These are phyloP conservation scores for Pseudomyrmex concolor DNA, from an alignment of 1,140 invertebrate species.

Conservation along the genomic window DNA sequence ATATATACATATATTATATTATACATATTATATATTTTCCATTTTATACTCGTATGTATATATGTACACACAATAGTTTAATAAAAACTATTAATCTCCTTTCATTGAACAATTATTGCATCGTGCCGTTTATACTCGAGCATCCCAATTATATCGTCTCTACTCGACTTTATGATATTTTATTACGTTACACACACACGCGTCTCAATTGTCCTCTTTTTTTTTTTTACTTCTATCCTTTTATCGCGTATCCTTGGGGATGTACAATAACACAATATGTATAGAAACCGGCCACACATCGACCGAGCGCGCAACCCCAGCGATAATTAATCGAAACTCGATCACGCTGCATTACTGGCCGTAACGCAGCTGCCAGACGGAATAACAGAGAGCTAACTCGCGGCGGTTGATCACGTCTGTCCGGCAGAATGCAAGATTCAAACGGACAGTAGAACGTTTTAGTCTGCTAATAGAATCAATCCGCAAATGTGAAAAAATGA, in stretches of 20 bases:
- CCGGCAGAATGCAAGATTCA: conserved; percentile 56
- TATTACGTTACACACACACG: not conserved
- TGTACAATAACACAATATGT: too few relatives aligned
- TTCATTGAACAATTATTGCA: conserved; percentile 25
- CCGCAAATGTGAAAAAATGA: conserved; percentile 55
- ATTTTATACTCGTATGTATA: too few relatives aligned
- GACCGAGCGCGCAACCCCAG: conserved; percentile 11
- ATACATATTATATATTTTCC: not conserved
- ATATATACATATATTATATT: not conserved
- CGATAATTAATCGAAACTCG: conserved; percentile 56
- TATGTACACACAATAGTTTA: not conserved
- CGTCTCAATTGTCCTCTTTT: not conserved
- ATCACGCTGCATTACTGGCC: conserved; percentile 49
- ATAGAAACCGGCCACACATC: conserved; percentile 4
- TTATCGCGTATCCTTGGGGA: too few relatives aligned
- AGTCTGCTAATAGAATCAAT: conserved; percentile 44
- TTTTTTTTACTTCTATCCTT: conserved; percentile 28
- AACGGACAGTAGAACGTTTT: conserved; percentile 31
- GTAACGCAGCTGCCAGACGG: conserved; percentile 52
- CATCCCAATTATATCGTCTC: not conserved
- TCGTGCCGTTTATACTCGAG: not conserved
- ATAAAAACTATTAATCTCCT: conserved; percentile 9
- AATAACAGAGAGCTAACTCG: conserved; percentile 37
- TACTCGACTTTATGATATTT: not conserved
- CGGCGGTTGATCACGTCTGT: conserved; percentile 44